Evolutionary conservation across 2,888 invertebrate species (phyloP).

Genomic region (Anaspis maculata): DNA sequence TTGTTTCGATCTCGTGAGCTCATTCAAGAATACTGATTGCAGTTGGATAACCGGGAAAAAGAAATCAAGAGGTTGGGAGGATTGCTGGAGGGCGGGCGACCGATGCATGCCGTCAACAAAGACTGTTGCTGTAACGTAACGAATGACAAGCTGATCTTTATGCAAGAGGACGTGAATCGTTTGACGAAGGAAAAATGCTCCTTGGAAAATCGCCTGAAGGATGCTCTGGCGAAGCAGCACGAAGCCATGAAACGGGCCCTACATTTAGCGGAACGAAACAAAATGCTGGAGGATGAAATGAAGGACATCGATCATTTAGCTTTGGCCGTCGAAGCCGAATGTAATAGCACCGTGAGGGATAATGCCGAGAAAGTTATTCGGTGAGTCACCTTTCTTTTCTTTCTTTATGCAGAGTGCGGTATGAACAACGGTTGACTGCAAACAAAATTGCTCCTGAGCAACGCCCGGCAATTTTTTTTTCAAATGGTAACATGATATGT

Average conservation of each 20-base stretch:
- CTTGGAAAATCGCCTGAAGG: conserved; percentile 49
- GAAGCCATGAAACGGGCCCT: conserved; percentile 74
- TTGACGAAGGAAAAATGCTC: conserved; percentile 53
- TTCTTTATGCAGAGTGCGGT: conserved; percentile 4
- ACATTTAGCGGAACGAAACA: conserved; percentile 64
- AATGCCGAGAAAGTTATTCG: conserved; percentile 47
- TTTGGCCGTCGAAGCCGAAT: conserved; percentile 66
- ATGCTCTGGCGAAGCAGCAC: conserved; percentile 60
- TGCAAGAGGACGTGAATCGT: conserved; percentile 51
- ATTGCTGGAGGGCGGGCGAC: conserved; percentile 64
- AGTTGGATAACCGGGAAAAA: conserved; percentile 49
- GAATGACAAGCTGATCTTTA: conserved; percentile 39
- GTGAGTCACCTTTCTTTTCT: conserved; percentile 24
- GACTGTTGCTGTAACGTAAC: conserved; percentile 56
- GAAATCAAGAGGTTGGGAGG: conserved; percentile 63
- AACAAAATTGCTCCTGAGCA: too few species aligned
- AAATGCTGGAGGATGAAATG: conserved; percentile 60
- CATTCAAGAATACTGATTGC: too few species aligned
- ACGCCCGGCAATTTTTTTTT: too few species aligned
- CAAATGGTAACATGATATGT: too few species aligned
- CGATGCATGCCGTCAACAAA: conserved; percentile 52
- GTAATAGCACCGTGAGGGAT: conserved; percentile 57
- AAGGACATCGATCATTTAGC: conserved; percentile 67
- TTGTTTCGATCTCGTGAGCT: too few species aligned
- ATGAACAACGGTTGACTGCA: too few species aligned